A percentile compares a stretch with the other conserved stretches of the same genome.
These are phyloP conservation scores for Sardinella longiceps DNA, from an alignment of 2,797 vertebrate genomes.

Conservation along the genomic window DNA sequence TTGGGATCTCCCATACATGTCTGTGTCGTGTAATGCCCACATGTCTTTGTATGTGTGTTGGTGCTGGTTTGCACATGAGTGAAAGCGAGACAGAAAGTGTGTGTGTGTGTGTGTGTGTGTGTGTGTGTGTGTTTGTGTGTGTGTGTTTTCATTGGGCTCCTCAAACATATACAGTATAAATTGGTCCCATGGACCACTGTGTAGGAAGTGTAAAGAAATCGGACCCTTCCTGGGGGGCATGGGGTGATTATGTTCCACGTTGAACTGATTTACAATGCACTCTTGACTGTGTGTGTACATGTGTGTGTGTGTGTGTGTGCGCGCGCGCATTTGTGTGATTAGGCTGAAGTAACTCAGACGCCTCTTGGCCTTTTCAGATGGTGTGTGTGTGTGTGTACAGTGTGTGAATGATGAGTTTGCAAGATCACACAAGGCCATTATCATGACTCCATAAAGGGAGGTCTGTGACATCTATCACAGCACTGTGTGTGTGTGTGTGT, in stretches of 20 bases:
- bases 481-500: no score
- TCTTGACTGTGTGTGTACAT: neutral
- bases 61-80: no score
- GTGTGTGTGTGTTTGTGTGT: neutral
- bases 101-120: neutral
- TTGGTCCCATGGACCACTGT: neutral
- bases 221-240: neutral
- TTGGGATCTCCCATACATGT: conserved; percentile 5
- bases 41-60: neutral
- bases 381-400: neutral
- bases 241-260: neutral
- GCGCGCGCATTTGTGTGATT: no score
- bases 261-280: neutral
- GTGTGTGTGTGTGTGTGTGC: neutral
- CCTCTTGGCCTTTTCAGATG: no score
- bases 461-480: no score
- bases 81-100: neutral
- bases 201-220: neutral
- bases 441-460: neutral
- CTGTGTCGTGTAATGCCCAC: no score
- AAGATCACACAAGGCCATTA: neutral
- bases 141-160: neutral
- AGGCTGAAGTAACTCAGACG: neutral
- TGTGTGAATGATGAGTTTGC: conserved; percentile 18
- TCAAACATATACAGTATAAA: neutral